Percentiles rank a stretch among this genome's conserved stretches.
Evolutionary conservation across 2,113 vertebrate species (phyloP).

Genomic region (Aspidoscelis tigris): DNA sequence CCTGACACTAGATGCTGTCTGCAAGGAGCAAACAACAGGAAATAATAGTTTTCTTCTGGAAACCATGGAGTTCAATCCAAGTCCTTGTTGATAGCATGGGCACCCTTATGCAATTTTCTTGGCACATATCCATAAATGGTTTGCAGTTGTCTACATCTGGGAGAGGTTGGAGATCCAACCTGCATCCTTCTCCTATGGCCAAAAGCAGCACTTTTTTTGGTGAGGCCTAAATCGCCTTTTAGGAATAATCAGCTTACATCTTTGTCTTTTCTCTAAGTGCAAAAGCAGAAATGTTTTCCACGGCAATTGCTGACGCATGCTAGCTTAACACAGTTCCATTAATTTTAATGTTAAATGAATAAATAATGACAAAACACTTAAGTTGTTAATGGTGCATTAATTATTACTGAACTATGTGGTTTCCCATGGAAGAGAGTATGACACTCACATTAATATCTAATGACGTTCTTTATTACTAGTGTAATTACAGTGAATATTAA

Average conservation of each 20-base stretch:
- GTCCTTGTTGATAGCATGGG: too few relatives aligned
- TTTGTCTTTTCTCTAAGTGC: accelerated
- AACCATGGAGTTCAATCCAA: too few relatives aligned
- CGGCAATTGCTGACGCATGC: conserved; percentile 28
- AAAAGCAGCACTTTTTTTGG: not conserved
- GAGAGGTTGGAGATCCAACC: too few relatives aligned
- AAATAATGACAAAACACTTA: conserved; percentile 66
- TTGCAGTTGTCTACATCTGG: too few relatives aligned
- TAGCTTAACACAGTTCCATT: conserved; percentile 46
- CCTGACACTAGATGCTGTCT: too few relatives aligned
- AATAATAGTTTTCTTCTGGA: too few relatives aligned
- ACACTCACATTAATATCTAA: conserved; percentile 50
- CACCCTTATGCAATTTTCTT: too few relatives aligned
- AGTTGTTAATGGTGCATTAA: conserved; percentile 70
- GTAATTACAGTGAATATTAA: conserved; percentile 61
- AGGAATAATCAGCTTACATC: not conserved
- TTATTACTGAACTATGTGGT: conserved; percentile 59
- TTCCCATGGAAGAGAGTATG: conserved; percentile 38
- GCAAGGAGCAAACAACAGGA: too few relatives aligned
- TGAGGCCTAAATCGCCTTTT: not conserved
- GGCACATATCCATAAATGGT: too few relatives aligned
- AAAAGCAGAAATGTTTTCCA: not conserved
- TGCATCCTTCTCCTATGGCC: too few relatives aligned
- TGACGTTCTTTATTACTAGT: conserved; percentile 54
- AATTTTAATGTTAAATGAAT: conserved; percentile 65